Conservation (phyloP, 2,888 invertebrate genomes). For the Drosophila mayaguana region DNA sequence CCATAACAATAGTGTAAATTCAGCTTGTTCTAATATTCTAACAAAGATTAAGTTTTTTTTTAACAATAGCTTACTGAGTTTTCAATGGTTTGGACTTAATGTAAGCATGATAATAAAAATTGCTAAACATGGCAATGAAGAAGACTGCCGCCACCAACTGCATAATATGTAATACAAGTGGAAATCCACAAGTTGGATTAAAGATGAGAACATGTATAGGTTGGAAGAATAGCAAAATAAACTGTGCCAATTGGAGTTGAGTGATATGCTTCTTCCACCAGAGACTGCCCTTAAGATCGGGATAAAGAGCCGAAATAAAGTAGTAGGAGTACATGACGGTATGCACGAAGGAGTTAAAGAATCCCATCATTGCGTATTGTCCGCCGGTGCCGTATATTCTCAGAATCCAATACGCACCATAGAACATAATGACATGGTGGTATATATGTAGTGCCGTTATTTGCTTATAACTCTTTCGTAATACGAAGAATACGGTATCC, state of each 20-base stretch:
- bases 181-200: conserved; percentile 86
- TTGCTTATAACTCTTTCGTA: conserved; percentile 94
- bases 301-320: conserved; percentile 85
- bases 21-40: neutral
- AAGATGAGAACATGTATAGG: conserved; percentile 83
- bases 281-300: conserved; percentile 84
- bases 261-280: conserved; percentile 87
- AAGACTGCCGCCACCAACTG: conserved; percentile 85
- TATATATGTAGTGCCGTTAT: conserved; percentile 95
- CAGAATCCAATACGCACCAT: conserved; percentile 90
- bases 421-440: conserved; percentile 91
- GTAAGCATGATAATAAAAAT: conserved; percentile 85
- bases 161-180: conserved; percentile 86
- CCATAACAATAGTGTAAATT: neutral
- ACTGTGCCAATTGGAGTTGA: conserved; percentile 86
- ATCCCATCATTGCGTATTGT: conserved; percentile 84
- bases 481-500: conserved; percentile 94
- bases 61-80: neutral
- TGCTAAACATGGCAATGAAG: conserved; percentile 87
- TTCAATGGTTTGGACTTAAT: conserved; percentile 27
- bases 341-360: conserved; percentile 85
- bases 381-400: conserved; percentile 89
- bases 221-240: conserved; percentile 88
- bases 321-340: conserved; percentile 86
- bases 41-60: neutral